Evolutionary conservation across 2,113 vertebrate genomes (phyloP).

Genomic region (Trematocara stigmaticum): DNA sequence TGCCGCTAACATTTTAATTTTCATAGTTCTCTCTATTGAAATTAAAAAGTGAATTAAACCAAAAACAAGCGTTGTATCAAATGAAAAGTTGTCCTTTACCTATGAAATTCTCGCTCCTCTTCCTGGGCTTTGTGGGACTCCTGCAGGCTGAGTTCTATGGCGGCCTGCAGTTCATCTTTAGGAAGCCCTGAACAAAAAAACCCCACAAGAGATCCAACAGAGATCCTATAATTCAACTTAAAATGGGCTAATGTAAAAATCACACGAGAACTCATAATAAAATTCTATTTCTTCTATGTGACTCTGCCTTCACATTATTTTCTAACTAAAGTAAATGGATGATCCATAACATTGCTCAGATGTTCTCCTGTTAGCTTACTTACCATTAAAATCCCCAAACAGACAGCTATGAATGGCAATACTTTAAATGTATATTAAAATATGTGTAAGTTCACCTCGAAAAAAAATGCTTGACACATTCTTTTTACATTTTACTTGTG

Average conservation of each 20-base stretch:
- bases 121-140: conserved; percentile 73
- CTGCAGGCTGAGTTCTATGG: conserved; percentile 72
- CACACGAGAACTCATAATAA: background rate
- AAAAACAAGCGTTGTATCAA: background rate
- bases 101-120: conserved; percentile 75
- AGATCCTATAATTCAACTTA: background rate
- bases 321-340: background rate
- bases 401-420: background rate
- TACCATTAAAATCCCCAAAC: too few relatives aligned
- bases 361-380: background rate
- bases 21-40: background rate
- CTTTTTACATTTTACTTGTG: background rate
- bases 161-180: conserved; percentile 73
- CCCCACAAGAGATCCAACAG: background rate
- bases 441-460: rapidly evolving
- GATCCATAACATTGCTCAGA: background rate
- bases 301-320: background rate
- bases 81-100: conserved; percentile 48
- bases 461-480: background rate
- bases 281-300: background rate
- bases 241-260: background rate
- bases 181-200: conserved; percentile 34
- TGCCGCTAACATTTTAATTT: background rate
- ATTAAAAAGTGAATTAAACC: background rate
- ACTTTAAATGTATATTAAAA: background rate